A percentile compares a stretch with the other conserved stretches of the same genome.
Conservation (phyloP, 2,797 vertebrate genomes). For the Danio kyathit region DNA sequence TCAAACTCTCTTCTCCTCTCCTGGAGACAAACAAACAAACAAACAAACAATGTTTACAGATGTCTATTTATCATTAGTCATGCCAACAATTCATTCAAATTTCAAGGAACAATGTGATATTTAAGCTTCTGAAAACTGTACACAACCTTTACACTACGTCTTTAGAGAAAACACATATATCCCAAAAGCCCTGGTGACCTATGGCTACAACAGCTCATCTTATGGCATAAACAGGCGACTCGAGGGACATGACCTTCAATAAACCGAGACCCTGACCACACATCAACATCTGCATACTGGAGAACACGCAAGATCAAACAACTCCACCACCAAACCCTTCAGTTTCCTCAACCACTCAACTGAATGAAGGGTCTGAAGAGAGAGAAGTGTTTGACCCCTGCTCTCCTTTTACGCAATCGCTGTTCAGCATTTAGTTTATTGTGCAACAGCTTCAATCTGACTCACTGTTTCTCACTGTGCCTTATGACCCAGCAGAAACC, state of each 20-base stretch:
- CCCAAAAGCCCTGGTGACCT: constrained; percentile 29
- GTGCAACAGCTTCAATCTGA: constrained; percentile 23
- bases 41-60: neutral
- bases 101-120: neutral
- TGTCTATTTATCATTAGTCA: neutral
- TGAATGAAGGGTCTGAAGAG: neutral
- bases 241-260: constrained; percentile 41
- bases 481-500: constrained; percentile 23
- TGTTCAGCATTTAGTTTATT: constrained; percentile 2
- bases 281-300: neutral
- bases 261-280: constrained; percentile 12
- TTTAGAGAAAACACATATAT: constrained; percentile 26
- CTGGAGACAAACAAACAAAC: constrained; percentile 71
- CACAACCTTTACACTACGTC: constrained; percentile 19
- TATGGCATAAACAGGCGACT: constrained; percentile 1
- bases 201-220: constrained; percentile 21
- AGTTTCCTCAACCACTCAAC: neutral
- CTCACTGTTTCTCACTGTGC: constrained; percentile 24
- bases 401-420: constrained; percentile 4
- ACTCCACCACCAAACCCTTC: neutral
- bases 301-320: constrained; percentile 12
- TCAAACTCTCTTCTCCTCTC: constrained; percentile 93
- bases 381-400: constrained; percentile 16
- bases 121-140: neutral
- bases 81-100: neutral